Base-by-base conservation (phyloP, 2,113 vertebrate species). In the Silurus glanis region DNA sequence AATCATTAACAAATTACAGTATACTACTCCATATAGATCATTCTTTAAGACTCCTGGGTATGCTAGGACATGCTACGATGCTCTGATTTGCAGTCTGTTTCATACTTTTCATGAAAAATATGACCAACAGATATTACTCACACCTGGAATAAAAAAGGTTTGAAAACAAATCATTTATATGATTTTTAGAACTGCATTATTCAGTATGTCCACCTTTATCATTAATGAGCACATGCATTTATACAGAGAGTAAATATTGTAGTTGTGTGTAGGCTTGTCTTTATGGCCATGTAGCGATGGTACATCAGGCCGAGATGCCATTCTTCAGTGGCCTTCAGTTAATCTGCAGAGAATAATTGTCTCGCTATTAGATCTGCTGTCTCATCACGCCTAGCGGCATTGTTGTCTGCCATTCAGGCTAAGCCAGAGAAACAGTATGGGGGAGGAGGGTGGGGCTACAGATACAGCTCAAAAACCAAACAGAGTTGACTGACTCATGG, bases 331-430 rank as follows among this genome's bases (percentile, higher is more conserved):
- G 85, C 79, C 64, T 86, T 71, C 78, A 53, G 88, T 66, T 83
- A 82, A 72, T 87, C 82, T 87, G 82, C 89, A 37, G 85, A n/a
- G 90, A 67, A 87, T 88, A 66, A 90, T 88, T 71, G 79, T 53
- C 67, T 37, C 78, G 88, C 88, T 90, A 90, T 91, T 92, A 93
- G 88, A 89, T 85, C 84, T 75, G 89, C 87, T 85, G 64, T 90
- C 88, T 87, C 88, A 89, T 88, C 83, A 64, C 14, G 83, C 88
- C 90, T 86, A 78, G 83, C 61, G 37, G 87, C 84, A 62, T 84
- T 84, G 85, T 87, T 92, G 90, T 90, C 91, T 89, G 59, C 80
- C 84, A 84, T 83, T 86, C 76, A 88, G 88, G 89, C 64, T 76
- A 85, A 28, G 23, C 89, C 90, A 90, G 83, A 45, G 79, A 81